phyloP scores from a whole-genome alignment of 92 coral and sea anemone species.

The Heteractis magnifica region DNA sequence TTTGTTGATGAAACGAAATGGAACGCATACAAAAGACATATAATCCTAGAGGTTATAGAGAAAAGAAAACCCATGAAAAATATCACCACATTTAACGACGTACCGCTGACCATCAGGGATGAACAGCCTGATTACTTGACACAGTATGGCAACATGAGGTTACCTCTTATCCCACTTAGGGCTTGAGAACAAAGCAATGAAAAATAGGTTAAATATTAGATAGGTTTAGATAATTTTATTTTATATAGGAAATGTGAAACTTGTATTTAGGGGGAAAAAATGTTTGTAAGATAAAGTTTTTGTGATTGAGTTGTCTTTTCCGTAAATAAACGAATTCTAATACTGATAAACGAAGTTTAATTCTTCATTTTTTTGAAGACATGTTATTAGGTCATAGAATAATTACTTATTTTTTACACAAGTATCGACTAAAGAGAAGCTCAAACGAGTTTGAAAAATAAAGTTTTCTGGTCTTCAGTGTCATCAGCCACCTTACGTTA shows the following conservation, averaged over 20 bases:
- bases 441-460: no score
- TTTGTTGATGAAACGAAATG: slow-evolving; percentile 40
- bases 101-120: slow-evolving; percentile 37
- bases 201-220: background rate
- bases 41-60: slow-evolving; percentile 23
- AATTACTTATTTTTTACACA: no score
- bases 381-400: no score
- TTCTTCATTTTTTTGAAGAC: no score
- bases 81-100: slow-evolving; percentile 46
- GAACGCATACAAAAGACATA: slow-evolving; percentile 42
- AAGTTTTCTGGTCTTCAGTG: no score
- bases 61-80: slow-evolving; percentile 11
- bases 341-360: no score
- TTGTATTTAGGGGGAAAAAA: background rate
- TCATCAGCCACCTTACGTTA: no score
- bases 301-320: no score
- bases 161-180: slow-evolving; percentile 8
- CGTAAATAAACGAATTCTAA: no score
- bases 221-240: background rate
- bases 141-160: background rate
- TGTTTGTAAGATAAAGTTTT: background rate
- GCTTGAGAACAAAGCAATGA: background rate
- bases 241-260: background rate
- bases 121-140: slow-evolving; percentile 21
- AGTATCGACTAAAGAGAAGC: no score